Evolutionary conservation across 2,113 vertebrate genomes (phyloP).

Genomic region (Brachypodius melanocephalos): DNA sequence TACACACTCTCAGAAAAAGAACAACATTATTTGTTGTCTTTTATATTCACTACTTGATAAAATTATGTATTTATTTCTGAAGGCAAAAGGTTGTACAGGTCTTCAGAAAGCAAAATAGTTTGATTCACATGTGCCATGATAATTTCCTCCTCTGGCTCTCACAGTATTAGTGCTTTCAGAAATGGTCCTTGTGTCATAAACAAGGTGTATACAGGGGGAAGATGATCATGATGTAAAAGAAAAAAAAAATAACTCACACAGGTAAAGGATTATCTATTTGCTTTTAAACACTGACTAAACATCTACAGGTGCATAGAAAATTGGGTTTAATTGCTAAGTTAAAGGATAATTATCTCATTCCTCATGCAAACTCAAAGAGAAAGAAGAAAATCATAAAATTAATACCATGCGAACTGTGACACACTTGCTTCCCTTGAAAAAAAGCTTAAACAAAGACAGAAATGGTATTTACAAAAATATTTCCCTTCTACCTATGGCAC

Average conservation of each 20-base stretch:
- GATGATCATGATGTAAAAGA: background rate
- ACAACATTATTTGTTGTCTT: background rate
- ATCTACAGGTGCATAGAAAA: background rate
- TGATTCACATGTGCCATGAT: background rate
- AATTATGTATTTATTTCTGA: background rate
- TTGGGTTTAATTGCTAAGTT: background rate
- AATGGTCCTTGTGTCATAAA: background rate
- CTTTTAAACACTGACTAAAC: background rate
- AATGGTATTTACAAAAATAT: background rate
- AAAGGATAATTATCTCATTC: background rate
- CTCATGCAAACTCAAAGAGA: background rate
- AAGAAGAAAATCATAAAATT: background rate
- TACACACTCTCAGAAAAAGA: background rate
- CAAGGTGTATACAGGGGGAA: background rate
- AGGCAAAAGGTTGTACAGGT: background rate
- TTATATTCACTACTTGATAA: background rate
- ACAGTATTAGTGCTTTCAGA: background rate
- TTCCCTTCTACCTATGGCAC: background rate
- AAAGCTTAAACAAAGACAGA: background rate
- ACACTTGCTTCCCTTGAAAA: background rate
- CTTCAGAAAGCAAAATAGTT: background rate
- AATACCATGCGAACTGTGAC: background rate
- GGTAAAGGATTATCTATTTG: background rate
- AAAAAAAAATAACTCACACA: background rate
- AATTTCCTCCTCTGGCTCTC: background rate